These are phyloP conservation scores for Drosophila austrosaltans DNA, from an alignment of 2,888 invertebrate genomes.

Conservation along the genomic window DNA sequence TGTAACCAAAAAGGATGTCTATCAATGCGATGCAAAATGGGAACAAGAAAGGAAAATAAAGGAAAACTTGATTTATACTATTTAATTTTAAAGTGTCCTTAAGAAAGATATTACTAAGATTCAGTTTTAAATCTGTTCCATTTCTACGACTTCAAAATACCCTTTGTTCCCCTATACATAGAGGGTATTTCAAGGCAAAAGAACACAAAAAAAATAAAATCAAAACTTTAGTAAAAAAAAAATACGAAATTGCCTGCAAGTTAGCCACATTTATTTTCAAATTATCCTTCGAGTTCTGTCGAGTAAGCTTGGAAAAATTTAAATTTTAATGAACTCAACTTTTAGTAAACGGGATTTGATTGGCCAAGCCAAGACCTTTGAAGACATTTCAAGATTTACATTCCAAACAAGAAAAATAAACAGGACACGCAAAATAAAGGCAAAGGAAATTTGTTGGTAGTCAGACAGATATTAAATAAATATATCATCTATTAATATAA, in stretches of 20 bases:
- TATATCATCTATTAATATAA: background rate
- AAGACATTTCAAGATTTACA: slow-evolving; percentile 9
- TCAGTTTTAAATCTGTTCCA: too few relatives aligned
- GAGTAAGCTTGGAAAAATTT: slow-evolving; percentile 43
- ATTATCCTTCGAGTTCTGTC: slow-evolving; percentile 43
- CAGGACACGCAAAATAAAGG: slow-evolving; percentile 13
- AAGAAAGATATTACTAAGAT: too few relatives aligned
- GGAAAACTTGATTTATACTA: too few relatives aligned
- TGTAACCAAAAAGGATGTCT: background rate
- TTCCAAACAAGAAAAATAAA: background rate
- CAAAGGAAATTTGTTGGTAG: background rate
- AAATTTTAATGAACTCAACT: slow-evolving; percentile 54
- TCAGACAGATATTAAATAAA: background rate
- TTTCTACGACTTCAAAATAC: background rate
- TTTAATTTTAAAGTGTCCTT: too few relatives aligned
- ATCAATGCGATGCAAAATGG: background rate
- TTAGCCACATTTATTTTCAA: slow-evolving; percentile 41
- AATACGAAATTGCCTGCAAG: slow-evolving; percentile 38
- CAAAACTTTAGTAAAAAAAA: background rate
- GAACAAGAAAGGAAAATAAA: background rate
- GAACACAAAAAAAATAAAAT: background rate
- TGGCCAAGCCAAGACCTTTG: slow-evolving; percentile 11
- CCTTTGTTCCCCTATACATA: background rate
- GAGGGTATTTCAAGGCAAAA: background rate
- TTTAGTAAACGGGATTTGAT: slow-evolving; percentile 24